These are phyloP conservation scores for Ceratosolen fusciceps DNA, from an alignment of 1,140 invertebrate genomes.

Conservation along the genomic window DNA sequence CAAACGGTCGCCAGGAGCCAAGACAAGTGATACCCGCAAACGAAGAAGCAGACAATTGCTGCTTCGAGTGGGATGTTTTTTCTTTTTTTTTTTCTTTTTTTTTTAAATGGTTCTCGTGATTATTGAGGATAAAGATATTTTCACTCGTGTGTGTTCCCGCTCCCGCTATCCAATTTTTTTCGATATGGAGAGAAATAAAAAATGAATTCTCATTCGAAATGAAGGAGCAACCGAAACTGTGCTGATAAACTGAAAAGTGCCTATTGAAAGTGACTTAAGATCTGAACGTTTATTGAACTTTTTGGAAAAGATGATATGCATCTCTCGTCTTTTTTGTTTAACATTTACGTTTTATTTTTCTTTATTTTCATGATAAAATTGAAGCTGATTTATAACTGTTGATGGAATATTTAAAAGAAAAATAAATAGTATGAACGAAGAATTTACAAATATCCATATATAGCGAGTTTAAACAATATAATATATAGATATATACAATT, in stretches of 20 bases:
- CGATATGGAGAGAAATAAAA: not conserved
- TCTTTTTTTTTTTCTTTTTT: too few species aligned
- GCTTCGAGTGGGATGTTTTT: conserved; percentile 28
- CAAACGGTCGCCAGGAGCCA: conserved; percentile 72
- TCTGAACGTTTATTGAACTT: conserved; percentile 36
- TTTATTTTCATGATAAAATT: conserved; percentile 12
- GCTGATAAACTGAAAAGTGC: conserved; percentile 46
- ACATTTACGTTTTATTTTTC: conserved; percentile 8
- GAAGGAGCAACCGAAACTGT: conserved; percentile 45
- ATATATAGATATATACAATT: conserved; percentile 35
- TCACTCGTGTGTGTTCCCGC: not conserved
- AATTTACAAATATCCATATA: conserved; percentile 40
- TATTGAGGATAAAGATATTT: conserved; percentile 13
- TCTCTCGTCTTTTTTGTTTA: conserved; percentile 35
- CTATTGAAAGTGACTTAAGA: conserved; percentile 44
- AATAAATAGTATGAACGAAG: conserved; percentile 47
- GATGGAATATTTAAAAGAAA: conserved; percentile 1
- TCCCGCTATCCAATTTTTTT: not conserved
- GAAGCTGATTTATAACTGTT: conserved; percentile 13
- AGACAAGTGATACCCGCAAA: conserved; percentile 62
- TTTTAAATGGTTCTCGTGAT: conserved; percentile 7
- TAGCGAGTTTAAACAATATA: conserved; percentile 18
- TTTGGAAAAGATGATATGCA: conserved; percentile 34
- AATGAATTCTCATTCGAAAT: conserved; percentile 14
- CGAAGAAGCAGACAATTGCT: conserved; percentile 25